Base-by-base conservation (phyloP, 2,888 invertebrate species). In the Drosophila suboccidentalis region DNA sequence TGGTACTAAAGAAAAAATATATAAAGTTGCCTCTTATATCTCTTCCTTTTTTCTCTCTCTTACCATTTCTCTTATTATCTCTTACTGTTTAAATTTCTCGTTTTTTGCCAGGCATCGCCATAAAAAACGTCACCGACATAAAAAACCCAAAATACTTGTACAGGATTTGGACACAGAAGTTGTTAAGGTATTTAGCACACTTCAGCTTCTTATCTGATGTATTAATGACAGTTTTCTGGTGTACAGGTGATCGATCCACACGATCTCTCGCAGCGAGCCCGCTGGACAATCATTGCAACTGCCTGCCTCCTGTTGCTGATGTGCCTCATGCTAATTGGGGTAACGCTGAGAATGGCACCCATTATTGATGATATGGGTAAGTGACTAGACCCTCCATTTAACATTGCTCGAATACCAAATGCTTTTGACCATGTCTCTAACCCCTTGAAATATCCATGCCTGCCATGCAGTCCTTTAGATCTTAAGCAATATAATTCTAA, bases 331-430 rank as follows among this genome's bases (percentile, higher is more conserved):
- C 94, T 98, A 69, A 98, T 98, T 34, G 98, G 98, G 15, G 96
- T 98, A 63, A 98, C 98, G 4, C 94, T 98, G 34, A 94, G 98
- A 75, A 97, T 98, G 97, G 98, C 98, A 13, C 98, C 98, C 11
- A 96, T 98, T 80, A 98, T 98, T 90, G 98, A 98, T 92, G 98
- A 98, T 90, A 97, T 98, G 96, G 98, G 98, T 98, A 93, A 96
- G 97, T 95, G 60, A 50, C 13, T 10, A 5, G 6, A 9, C 26
- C 13, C 2, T 34, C 8, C 1, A 32, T n/a, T 32, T 15, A 58
- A 11, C 15, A 32, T 17, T 41, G 10, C 55, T 57, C 3, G 4
- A 22, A 49, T 34, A 47, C 65, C 61, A 70, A 78, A 49, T 69
- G 86, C 80, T 82, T 74, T 36, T 9, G 41, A 41, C 47, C 41